Evolutionary conservation across 2,888 invertebrate species (phyloP), one percentile per base, ranked within the genome.

Genomic region (Nymphalis urticae): DNA sequence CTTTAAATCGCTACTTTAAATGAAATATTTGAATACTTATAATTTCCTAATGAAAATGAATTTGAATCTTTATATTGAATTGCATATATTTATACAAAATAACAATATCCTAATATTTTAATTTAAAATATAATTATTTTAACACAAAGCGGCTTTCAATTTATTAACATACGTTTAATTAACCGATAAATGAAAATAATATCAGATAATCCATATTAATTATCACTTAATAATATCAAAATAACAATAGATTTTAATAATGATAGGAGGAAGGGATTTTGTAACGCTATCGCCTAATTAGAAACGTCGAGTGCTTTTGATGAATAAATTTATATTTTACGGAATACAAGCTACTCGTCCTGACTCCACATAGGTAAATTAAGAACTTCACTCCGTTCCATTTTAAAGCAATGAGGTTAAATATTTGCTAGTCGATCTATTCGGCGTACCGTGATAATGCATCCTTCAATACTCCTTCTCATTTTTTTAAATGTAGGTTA

Each of bases 271-370:
- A 69, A 75, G 80, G 81, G 79, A 88, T 84, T 85, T 87, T 84
- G 85, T 86, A 89, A 88, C 86, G 86, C 84, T 85, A 88, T 87
- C 84, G 82, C 79, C 83, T 86, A 86, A 89, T 89, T 86, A 86
- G 82, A 84, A 77, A 83, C 86, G 56, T 13, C 66, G 21, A 51
- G 27, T 53, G 60, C 36, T 48, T 36, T 61, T 61, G 24, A 60
- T 60, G 54, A 24, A 48, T 64, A 61, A 64, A 58, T 50, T 64
- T 36, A 69, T 62, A 65, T 69, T 62, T 56, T 62, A 32, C 58
- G 56, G 13, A 62, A 64, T 62, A 50, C n/a, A 42, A 69, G 61
- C 59, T 53, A 54, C 27, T 54, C 36, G 42, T 42, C 13, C 42
- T 42, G 42, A 42, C 42, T 4, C 4, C 13, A 13, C 42, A 4